Percentiles rank a stretch among this genome's conserved stretches.
Conservation (phyloP, 1,140 invertebrate species). For the Tetramorium simillimum region DNA sequence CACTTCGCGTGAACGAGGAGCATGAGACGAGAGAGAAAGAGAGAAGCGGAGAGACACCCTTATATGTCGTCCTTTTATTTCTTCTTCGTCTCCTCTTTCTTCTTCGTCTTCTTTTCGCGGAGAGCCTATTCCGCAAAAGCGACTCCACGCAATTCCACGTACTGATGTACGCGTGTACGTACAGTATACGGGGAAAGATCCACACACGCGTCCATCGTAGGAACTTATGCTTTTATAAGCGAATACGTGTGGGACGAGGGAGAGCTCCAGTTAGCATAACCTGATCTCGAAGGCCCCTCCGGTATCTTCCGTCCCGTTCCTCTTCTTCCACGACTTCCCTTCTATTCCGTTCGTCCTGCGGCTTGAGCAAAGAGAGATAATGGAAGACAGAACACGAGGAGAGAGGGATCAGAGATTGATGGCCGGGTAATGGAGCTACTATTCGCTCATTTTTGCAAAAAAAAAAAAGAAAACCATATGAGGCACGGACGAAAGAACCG, state of each 20-base stretch:
- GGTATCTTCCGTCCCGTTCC: conserved; percentile 61
- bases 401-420: conserved; percentile 72
- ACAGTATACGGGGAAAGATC: neutral
- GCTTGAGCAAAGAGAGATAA: conserved; percentile 34
- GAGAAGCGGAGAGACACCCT: conserved; percentile 5
- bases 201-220: neutral
- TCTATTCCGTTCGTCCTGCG: conserved; percentile 13
- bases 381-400: neutral
- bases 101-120: conserved; percentile 57
- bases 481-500: conserved; percentile 35
- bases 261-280: conserved; percentile 83
- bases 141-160: conserved; percentile 64
- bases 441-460: conserved; percentile 58
- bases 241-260: conserved; percentile 70
- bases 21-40: neutral
- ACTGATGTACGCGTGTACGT: neutral
- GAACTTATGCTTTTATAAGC: conserved; percentile 63
- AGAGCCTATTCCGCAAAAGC: conserved; percentile 70
- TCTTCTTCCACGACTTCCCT: conserved; percentile 43
- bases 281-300: conserved; percentile 78
- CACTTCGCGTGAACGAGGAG: neutral
- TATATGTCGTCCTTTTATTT: conserved; percentile 25
- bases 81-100: conserved; percentile 6
- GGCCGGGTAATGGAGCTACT: conserved; percentile 75
- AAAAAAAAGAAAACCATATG: conserved; percentile 41